Evolutionary conservation across 2,888 invertebrate species (phyloP).

Genomic region (Saturnia japonica): DNA sequence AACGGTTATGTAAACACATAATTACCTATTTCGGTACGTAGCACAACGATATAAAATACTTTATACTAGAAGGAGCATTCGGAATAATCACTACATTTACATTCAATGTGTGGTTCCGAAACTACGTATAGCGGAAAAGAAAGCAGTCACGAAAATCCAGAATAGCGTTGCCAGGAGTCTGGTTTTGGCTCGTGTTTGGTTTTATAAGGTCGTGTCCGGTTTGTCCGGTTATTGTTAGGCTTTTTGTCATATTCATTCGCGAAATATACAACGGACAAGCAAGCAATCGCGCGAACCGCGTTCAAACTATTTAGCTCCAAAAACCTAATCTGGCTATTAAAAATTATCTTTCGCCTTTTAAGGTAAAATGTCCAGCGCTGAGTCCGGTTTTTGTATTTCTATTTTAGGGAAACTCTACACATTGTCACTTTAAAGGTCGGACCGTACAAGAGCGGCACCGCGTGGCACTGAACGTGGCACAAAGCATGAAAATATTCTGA

Average conservation of each 20-base stretch:
- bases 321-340: too few relatives aligned
- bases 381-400: not conserved
- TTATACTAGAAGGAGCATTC: not conserved
- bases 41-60: not conserved
- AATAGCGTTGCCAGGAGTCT: not conserved
- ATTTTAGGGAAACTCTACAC: too few relatives aligned
- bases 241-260: not conserved
- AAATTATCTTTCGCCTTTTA: not conserved
- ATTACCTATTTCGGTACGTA: slow-evolving; percentile 12
- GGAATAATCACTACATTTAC: not conserved
- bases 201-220: not conserved
- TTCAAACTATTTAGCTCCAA: too few relatives aligned
- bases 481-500: too few relatives aligned
- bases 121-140: not conserved
- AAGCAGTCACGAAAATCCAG: not conserved
- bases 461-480: too few relatives aligned
- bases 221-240: not conserved
- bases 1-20: slow-evolving; percentile 18
- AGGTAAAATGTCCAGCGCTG: not conserved
- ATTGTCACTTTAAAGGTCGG: too few relatives aligned
- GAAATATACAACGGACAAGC: not conserved
- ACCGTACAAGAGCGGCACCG: too few relatives aligned
- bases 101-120: not conserved
- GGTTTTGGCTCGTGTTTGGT: not conserved
- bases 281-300: too few relatives aligned